A percentile compares a stretch with the other conserved stretches of the same genome.
These are phyloP conservation scores for Drosophila novamexicana DNA, from an alignment of 1,140 invertebrate species.

Conservation along the genomic window DNA sequence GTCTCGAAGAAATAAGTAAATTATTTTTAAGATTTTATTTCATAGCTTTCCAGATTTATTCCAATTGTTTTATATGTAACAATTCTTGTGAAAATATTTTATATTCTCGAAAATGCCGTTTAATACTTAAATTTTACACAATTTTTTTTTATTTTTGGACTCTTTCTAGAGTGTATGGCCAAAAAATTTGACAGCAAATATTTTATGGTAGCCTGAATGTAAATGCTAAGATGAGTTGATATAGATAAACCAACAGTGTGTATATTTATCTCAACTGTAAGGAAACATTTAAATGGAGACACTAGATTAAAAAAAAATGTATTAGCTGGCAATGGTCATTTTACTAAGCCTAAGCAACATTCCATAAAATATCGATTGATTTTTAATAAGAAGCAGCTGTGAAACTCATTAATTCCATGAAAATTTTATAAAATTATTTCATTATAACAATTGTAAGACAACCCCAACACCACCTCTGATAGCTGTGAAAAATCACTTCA, in stretches of 20 bases:
- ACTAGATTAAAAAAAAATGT: background rate
- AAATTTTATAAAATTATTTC: constrained; percentile 46
- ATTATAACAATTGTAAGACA: constrained; percentile 19
- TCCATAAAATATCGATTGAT: constrained; percentile 27
- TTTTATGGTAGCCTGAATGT: no score
- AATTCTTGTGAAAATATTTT: no score
- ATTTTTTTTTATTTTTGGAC: no score
- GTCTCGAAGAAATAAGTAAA: no score
- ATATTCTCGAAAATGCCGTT: no score
- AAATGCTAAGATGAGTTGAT: no score
- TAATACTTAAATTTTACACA: no score
- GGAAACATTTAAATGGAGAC: background rate
- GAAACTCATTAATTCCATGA: constrained; percentile 49
- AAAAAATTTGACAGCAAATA: background rate
- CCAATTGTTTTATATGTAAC: no score
- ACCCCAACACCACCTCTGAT: background rate
- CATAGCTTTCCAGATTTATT: no score
- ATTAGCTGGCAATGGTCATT: background rate
- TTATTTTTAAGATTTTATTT: no score
- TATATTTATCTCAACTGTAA: background rate
- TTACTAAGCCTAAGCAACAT: background rate
- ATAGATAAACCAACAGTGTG: background rate
- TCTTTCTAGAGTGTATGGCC: no score
- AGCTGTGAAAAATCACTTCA: constrained; percentile 26
- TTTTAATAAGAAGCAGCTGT: constrained; percentile 30